Conservation (phyloP, 1,140 invertebrate species). For the Papilio aristodemus region DNA sequence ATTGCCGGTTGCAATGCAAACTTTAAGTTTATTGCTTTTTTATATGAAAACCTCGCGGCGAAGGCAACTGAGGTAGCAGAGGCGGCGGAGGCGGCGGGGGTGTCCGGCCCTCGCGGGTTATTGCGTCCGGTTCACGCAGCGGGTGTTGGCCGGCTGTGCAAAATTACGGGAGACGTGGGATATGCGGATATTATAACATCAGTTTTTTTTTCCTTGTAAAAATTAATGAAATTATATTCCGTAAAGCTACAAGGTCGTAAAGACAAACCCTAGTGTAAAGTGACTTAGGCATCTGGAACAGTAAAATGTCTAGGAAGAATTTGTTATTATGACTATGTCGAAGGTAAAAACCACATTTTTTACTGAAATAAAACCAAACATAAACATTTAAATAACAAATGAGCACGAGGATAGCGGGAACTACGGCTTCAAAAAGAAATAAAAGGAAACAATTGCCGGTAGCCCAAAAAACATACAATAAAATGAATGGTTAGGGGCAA, state of each 20-base stretch:
- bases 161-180: conserved; percentile 1
- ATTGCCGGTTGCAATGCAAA: conserved; percentile 26
- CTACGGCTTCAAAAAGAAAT: conserved; percentile 28
- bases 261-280: no score
- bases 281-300: no score
- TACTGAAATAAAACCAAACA: conserved; percentile 34
- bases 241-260: no score
- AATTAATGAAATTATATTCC: no score
- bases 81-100: conserved; percentile 24
- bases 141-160: conserved; percentile 3
- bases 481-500: conserved; percentile 45
- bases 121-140: conserved; percentile 31
- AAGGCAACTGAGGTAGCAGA: no score
- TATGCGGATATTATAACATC: not conserved
- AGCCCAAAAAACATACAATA: conserved; percentile 36
- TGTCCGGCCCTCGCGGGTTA: conserved; percentile 22
- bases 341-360: not conserved
- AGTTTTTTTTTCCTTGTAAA: conserved; percentile 3
- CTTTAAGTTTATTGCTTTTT: conserved; percentile 35
- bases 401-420: conserved; percentile 15
- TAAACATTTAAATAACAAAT: conserved; percentile 31
- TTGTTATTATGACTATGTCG: not conserved
- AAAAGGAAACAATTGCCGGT: conserved; percentile 43
- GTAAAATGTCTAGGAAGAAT: no score
- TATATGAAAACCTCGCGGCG: conserved; percentile 30